These are phyloP conservation scores for Pycnonotus jocosus DNA, from an alignment of 2,113 vertebrate genomes.

Conservation along the genomic window DNA sequence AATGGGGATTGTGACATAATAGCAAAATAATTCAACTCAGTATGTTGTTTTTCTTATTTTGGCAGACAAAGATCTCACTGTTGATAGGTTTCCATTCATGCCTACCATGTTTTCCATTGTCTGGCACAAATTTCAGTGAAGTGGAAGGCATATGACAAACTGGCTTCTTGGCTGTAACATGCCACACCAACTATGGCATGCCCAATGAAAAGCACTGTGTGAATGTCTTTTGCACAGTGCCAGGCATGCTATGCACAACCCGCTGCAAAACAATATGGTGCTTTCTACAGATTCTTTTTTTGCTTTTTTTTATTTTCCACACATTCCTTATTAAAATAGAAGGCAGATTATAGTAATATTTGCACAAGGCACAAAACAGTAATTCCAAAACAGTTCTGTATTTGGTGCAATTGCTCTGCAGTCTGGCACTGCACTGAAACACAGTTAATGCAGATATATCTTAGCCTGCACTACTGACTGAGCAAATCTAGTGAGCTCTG, in stretches of 20 bases:
- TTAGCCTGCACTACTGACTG: not conserved
- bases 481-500: not conserved
- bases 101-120: slow-evolving; percentile 57
- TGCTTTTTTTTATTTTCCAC: not conserved
- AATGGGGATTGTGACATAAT: not conserved
- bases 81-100: slow-evolving; percentile 51
- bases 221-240: slow-evolving; percentile 28
- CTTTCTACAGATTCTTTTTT: not conserved
- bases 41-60: slow-evolving; percentile 24
- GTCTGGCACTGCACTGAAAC: not conserved
- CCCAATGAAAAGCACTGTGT: not conserved
- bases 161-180: slow-evolving; percentile 14
- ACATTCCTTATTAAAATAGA: not conserved
- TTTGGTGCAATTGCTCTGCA: not conserved
- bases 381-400: not conserved
- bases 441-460: not conserved
- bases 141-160: slow-evolving; percentile 39
- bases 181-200: slow-evolving; percentile 35
- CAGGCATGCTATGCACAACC: not conserved
- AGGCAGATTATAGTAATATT: not conserved
- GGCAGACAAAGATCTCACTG: not conserved
- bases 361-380: not conserved
- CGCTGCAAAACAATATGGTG: not conserved
- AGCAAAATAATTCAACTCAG: not conserved
- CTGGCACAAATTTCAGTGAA: slow-evolving; percentile 37